Conservation (phyloP, 2,888 invertebrate species). For the Volucella inflata region DNA sequence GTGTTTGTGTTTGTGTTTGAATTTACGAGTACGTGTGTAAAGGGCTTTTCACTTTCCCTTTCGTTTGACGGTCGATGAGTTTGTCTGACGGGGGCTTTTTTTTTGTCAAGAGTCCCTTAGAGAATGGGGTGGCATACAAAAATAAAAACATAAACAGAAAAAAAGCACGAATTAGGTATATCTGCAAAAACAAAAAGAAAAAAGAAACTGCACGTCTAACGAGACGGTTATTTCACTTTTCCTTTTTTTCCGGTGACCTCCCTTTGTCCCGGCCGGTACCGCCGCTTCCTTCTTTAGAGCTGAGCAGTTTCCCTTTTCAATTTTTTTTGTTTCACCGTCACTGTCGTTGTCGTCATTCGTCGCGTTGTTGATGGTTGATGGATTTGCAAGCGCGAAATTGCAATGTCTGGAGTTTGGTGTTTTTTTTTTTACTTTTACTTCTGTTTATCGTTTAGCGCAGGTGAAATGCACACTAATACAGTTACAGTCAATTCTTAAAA, state of each 20-base stretch:
- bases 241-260: conserved; percentile 63
- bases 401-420: conserved; percentile 68
- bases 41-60: conserved; percentile 74
- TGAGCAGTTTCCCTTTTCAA: conserved; percentile 49
- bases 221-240: conserved; percentile 75
- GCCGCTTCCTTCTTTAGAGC: conserved; percentile 13
- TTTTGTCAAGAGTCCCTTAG: conserved; percentile 50
- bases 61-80: conserved; percentile 74
- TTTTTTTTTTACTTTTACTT: conserved; percentile 25
- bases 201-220: conserved; percentile 53
- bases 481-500: conserved; percentile 49
- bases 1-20: neutral
- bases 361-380: conserved; percentile 66
- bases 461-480: conserved; percentile 71
- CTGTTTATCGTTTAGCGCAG: conserved; percentile 54
- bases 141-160: conserved; percentile 58
- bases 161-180: conserved; percentile 51
- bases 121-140: conserved; percentile 67
- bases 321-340: conserved; percentile 62
- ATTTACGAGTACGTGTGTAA: conserved; percentile 45
- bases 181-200: conserved; percentile 39
- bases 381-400: conserved; percentile 72
- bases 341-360: conserved; percentile 28
- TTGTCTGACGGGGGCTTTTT: conserved; percentile 60
- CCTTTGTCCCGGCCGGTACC: conserved; percentile 40